Conservation (phyloP, 53 echinoderm and acorn worm species). For the Temnopleurus reevesii region DNA sequence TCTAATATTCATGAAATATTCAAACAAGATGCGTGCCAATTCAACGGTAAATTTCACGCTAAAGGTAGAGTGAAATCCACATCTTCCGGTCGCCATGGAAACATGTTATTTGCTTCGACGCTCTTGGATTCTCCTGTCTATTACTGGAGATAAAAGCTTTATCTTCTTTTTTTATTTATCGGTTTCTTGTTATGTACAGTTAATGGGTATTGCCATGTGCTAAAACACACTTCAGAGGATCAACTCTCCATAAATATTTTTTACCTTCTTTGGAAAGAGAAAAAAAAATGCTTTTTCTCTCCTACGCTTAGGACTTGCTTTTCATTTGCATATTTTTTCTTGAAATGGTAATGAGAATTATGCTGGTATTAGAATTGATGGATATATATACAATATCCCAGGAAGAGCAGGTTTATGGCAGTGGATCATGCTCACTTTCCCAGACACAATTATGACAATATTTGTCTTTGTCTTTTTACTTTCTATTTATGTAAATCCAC, state of each 20-base stretch:
- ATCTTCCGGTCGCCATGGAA: background rate
- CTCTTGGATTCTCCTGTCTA: background rate
- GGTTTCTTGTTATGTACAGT: background rate
- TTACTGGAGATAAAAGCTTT: background rate
- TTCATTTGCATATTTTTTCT: background rate
- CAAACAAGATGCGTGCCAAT: background rate
- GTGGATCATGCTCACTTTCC: no score
- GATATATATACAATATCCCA: background rate
- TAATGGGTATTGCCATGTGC: background rate
- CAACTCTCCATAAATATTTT: background rate
- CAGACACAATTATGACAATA: background rate
- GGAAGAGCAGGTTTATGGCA: no score
- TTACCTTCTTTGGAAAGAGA: background rate
- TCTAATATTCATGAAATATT: constrained; percentile 40
- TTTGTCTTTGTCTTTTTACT: background rate
- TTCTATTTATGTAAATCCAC: background rate
- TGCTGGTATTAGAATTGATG: background rate
- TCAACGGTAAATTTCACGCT: constrained; percentile 16
- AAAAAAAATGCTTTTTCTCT: background rate
- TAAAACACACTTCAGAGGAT: background rate
- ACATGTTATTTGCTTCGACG: background rate
- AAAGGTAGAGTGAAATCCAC: constrained; percentile 32
- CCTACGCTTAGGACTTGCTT: background rate
- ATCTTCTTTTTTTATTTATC: background rate
- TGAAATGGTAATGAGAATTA: no score